Conservation (phyloP, 35 echinoderm and acorn worm genomes). For the Chiridota heheva region DNA sequence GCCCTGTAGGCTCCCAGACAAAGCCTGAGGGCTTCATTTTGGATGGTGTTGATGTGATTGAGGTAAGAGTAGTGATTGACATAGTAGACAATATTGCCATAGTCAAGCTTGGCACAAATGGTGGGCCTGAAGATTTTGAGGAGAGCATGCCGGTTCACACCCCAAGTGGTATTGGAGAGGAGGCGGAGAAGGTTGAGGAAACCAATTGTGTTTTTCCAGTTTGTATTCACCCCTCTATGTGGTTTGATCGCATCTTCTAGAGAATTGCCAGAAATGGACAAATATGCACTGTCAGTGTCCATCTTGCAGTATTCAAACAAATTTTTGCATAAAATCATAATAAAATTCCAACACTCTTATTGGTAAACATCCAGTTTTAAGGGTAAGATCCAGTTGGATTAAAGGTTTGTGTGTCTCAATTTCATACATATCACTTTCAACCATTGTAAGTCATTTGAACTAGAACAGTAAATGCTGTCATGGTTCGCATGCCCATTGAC, state of each 20-base stretch:
- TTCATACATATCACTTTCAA: neutral
- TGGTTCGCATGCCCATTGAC: no score
- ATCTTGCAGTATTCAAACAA: neutral
- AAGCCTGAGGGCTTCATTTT: no score
- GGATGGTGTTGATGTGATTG: no score
- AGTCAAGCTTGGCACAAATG: no score
- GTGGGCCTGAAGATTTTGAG: no score
- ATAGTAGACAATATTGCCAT: no score
- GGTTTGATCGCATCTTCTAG: neutral
- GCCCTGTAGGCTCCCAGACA: no score
- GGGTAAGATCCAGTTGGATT: neutral
- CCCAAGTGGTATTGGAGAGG: no score
- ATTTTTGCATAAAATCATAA: conserved; percentile 6
- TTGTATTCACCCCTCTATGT: no score
- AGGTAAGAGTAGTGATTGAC: no score
- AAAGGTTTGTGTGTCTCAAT: neutral
- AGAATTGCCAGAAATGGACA: neutral
- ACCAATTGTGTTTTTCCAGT: conserved; percentile 2
- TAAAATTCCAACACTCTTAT: conserved; percentile 22
- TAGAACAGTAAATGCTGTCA: no score
- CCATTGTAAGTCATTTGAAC: neutral
- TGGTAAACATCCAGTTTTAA: neutral
- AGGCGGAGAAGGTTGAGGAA: neutral
- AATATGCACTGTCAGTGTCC: neutral
- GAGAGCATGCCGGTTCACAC: no score